Conservation (phyloP, 1,140 invertebrate genomes). For the Scaptomyza pallida region DNA sequence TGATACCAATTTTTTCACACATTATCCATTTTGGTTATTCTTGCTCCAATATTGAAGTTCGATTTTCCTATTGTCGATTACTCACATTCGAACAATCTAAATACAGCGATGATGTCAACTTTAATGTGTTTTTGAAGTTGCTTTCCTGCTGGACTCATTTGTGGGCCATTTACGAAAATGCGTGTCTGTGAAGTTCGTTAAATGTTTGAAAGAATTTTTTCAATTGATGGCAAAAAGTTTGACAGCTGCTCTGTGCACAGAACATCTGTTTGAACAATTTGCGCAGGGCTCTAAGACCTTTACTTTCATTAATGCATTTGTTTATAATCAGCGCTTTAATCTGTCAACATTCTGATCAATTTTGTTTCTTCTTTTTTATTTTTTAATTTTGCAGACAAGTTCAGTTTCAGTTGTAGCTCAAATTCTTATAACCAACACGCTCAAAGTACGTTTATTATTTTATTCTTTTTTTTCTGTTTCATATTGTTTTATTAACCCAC, state of each 20-base stretch:
- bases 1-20: neutral
- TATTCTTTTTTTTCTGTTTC: slow-evolving; percentile 30
- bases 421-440: slow-evolving; percentile 75
- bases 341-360: slow-evolving; percentile 35
- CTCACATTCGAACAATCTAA: slow-evolving; percentile 10
- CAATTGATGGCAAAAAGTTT: neutral
- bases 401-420: slow-evolving; percentile 77
- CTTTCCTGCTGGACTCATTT: slow-evolving; percentile 34
- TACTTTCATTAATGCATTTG: slow-evolving; percentile 39
- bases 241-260: neutral
- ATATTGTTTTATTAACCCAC: slow-evolving; percentile 39
- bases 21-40: too few species aligned
- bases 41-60: slow-evolving; percentile 7
- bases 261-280: slow-evolving; percentile 8
- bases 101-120: slow-evolving; percentile 41
- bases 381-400: slow-evolving; percentile 71
- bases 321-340: slow-evolving; percentile 26
- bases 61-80: slow-evolving; percentile 32
- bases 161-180: slow-evolving; percentile 6
- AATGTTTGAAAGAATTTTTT: neutral
- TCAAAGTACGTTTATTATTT: slow-evolving; percentile 72
- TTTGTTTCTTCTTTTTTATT: slow-evolving; percentile 28
- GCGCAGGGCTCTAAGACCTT: neutral
- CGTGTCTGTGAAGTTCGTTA: neutral
- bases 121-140: slow-evolving; percentile 17